Base-by-base conservation (phyloP, 2,888 invertebrate genomes). In the Spisula subtruncata region DNA sequence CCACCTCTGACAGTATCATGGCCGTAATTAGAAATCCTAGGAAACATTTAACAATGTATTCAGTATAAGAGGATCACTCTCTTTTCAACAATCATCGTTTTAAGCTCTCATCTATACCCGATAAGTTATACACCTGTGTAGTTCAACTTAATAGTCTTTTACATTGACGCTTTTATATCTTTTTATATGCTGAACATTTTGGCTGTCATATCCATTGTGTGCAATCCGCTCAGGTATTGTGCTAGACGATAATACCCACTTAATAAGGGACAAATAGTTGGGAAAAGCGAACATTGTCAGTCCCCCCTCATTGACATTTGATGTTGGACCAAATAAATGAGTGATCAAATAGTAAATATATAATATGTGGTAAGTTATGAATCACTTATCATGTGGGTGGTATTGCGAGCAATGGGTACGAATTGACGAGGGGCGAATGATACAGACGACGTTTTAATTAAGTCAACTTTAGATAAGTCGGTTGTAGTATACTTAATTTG, bases 121-220 rank as follows among this genome's bases (percentile, higher is more conserved):
- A n/a, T 71, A 81, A 54, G 79, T 75, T 66, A 83, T 86, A 89
- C 89, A 89, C 86, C 89, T 89, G 89, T 71, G 79, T 81, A 60
- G 86, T 84, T 89, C 83, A 83, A 81, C 75, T 86, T 86, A 86
- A 89, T 86, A 86, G 83, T 89, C 89, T 86, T 89, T 86, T 86
- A 86, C 83, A 86, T 89, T 60, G 60, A 81, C 51, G 79, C 54
- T 86, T 86, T 83, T 71, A 89, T 86, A 80, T 81, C 83, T 81
- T 66, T 86, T 86, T 84, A 84, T 83, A 86, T 82, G 79, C 86
- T 83, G 60, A 54, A 81, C 83, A 86, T 60, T 80, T 35, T 83
- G 25, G 81, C 79, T 86, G 89, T 71, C 89, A 89, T 86, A 8
- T 18, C 81, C 80, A 84, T 89, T 89, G 75, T 86, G n/a, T 5